Evolutionary conservation across 2,113 vertebrate species (phyloP), one percentile per base, ranked within the genome.

Genomic region (Sakesphorus luctuosus): DNA sequence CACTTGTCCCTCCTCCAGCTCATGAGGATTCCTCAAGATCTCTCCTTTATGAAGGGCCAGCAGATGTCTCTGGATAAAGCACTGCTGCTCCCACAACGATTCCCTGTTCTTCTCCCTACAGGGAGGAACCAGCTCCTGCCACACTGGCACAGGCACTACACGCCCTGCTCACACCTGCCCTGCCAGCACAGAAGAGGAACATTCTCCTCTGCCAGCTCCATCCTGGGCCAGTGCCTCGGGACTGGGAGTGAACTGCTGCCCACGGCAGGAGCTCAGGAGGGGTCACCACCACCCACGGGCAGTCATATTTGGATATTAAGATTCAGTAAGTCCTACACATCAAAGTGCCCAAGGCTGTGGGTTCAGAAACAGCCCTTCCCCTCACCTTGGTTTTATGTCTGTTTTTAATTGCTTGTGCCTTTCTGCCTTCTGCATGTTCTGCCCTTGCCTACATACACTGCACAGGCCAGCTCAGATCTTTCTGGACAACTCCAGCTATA

Each of bases 261-360:
- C 19, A 69, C 11, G 2, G 68, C 26, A 7, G 61, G 58, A 38
- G 38, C 43, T 58, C 9, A 2, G 63, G 17, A 90, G 35, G 55
- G 77, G 47, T 62, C 52, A 87, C 15, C 36, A n/a, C 67, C 67
- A 71, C 43, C 62, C 86, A 67, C 2, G 0, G 46, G 43, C 0
- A 0, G 28, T n/a, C 65, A 10, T 13, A 66, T 75, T 75, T 73
- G 56, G 61, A 16, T 80, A 56, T 43, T 46, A 58, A 59, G 17
- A 49, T 53, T 56, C 47, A 35, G 1, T 6, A 47, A 56, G 23
- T 67, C 52, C 69, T 67, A 46, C n/a, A 8, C 17, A 46, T 25
- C 43, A 47, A 33, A 49, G 58, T 0, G 6, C 66, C 77, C 1
- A 1, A 20, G 53, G 35, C 53, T n/a, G 50, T 0, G 0, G 40